Conservation (phyloP, 2,888 invertebrate species). For the Cyaniris semiargus region DNA sequence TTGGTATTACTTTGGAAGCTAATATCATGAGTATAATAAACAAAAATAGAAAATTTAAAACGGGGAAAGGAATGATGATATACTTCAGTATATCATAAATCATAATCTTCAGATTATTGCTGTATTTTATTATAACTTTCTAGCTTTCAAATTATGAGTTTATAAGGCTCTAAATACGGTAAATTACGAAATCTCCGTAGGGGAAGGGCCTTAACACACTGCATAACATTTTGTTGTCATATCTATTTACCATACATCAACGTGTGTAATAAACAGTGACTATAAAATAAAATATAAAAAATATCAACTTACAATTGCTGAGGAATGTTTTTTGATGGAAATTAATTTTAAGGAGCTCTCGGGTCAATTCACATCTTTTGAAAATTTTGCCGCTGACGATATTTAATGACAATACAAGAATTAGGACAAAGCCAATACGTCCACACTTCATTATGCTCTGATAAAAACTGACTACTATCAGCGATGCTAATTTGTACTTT, state of each 20-base stretch:
- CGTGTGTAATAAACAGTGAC: conserved; percentile 33
- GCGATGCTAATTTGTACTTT: conserved; percentile 44
- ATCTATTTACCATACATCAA: conserved; percentile 2
- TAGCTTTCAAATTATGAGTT: too few species aligned
- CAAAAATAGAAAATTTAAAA: too few species aligned
- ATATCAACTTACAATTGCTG: conserved; percentile 84
- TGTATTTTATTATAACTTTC: too few species aligned
- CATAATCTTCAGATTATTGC: too few species aligned
- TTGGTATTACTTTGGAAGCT: too few species aligned
- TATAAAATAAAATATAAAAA: conserved; percentile 37
- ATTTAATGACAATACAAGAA: conserved; percentile 52
- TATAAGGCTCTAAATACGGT: too few species aligned
- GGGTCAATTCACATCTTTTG: conserved; percentile 84
- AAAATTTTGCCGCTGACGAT: conserved; percentile 77
- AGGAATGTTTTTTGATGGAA: conserved; percentile 83
- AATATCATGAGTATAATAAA: too few species aligned
- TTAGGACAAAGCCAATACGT: conserved; percentile 52
- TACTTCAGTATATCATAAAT: too few species aligned
- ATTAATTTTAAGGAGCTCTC: conserved; percentile 82
- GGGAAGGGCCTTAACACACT: too few species aligned
- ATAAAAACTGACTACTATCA: conserved; percentile 53
- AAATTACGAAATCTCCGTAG: too few species aligned
- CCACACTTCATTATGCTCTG: conserved; percentile 54
- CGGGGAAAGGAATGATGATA: too few species aligned
- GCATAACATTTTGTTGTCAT: neutral